Conservation (phyloP, 2,113 vertebrate genomes). For the Gavia stellata region DNA sequence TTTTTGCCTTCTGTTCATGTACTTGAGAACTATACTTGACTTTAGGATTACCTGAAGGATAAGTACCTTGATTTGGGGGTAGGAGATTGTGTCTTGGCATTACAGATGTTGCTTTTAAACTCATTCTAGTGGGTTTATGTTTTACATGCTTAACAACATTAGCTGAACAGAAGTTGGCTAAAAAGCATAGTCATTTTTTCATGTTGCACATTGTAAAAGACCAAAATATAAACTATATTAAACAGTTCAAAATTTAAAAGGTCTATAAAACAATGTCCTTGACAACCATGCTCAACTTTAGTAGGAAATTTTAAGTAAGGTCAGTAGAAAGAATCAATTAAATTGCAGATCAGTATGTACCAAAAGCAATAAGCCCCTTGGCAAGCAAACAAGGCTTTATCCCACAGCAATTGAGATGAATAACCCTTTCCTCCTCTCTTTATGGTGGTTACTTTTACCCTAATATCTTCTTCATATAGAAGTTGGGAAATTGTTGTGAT, state of each 20-base stretch:
- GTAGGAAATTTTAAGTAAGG: not conserved
- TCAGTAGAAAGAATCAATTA: not conserved
- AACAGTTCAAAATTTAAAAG: not conserved
- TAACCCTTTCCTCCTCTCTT: not conserved
- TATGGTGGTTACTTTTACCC: not conserved
- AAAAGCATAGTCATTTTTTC: not conserved
- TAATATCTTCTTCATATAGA: not conserved
- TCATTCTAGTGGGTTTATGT: not conserved
- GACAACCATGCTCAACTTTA: not conserved
- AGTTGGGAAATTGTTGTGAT: not conserved
- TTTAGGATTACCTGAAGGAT: not conserved
- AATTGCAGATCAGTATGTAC: not conserved
- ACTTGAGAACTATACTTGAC: not conserved
- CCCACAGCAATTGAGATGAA: not conserved
- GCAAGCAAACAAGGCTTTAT: not conserved
- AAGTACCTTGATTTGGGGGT: not conserved
- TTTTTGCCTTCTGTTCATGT: not conserved
- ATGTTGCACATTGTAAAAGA: not conserved
- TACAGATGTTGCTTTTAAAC: not conserved
- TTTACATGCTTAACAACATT: not conserved
- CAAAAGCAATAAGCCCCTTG: not conserved
- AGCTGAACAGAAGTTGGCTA: not conserved
- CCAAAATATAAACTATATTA: not conserved
- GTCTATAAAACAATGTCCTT: not conserved
- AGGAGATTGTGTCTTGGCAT: not conserved